Base-by-base conservation (phyloP, 2,888 invertebrate species). In the Monochamus alternatus region DNA sequence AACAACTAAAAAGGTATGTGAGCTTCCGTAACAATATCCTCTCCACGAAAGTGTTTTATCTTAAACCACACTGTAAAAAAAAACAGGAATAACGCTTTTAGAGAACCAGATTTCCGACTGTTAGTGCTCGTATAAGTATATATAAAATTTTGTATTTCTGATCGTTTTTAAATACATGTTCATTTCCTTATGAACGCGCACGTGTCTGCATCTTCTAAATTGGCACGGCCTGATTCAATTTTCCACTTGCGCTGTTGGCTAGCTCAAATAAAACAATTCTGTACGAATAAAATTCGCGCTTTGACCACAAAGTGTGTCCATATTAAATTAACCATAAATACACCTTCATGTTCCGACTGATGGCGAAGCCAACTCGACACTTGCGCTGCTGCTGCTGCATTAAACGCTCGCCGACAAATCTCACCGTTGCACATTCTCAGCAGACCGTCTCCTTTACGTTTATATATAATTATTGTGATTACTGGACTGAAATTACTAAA, bases 391-490 rank as follows among this genome's bases (percentile, higher is more conserved):
- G 55, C 38, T 55, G n/a, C 14, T 55, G n/a, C n/a, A 14, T 32
- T 47, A 64, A n/a, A 64, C 10, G 64, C 22, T 12, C 30, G 9
- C 63, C 14, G n/a, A 44, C 12, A 62, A 62, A 62, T 32, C n/a
- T n/a, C 62, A 63, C 14, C 38, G 47, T 64, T 64, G 47, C 64
- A 63, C n/a, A 47, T 64, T 30, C 47, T 47, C 64, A 64, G 12
- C 47, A 47, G 44, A 64, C n/a, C 47, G 47, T 64, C 62, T 63
- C 62, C 38, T 38, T 43, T 22, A 8, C n/a, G 8, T 3, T 44
- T 47, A 47, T 44, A 64, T 47, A 47, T 64, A 64, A 64, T 64
- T 64, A 64, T 64, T 22, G 30, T 64, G 47, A 64, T 64, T 64
- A 64, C 47, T 55, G 55, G 55, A 5, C 55, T 55, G 47, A 47